Percentiles rank a stretch among this genome's conserved stretches.
Evolutionary conservation across 2,797 vertebrate genomes (phyloP).

Genomic region (Sternotherus odoratus): DNA sequence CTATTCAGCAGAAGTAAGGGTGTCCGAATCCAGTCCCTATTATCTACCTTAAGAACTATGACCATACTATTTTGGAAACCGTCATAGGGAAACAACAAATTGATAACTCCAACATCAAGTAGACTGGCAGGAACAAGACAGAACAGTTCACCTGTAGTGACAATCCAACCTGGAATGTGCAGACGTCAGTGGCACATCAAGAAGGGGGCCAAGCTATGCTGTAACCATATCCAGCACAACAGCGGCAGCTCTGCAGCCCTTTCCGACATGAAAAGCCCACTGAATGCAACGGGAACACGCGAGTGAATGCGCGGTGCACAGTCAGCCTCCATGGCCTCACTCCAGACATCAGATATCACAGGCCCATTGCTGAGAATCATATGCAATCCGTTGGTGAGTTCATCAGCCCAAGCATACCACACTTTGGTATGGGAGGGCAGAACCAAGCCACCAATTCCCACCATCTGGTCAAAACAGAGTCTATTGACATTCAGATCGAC

Average conservation of each 20-base stretch:
- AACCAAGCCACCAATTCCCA: too few relatives aligned
- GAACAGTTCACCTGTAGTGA: background rate
- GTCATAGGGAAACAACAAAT: background rate
- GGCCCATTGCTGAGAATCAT: too few relatives aligned
- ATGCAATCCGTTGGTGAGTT: too few relatives aligned
- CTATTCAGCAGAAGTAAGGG: background rate
- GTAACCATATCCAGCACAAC: background rate
- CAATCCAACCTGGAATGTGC: background rate
- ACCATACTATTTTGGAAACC: background rate
- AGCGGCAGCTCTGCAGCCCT: fast-evolving
- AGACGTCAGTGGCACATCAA: too few relatives aligned
- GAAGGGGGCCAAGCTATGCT: background rate
- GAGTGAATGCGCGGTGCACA: too few relatives aligned
- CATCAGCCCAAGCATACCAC: too few relatives aligned
- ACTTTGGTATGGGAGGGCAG: too few relatives aligned
- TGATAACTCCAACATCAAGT: background rate
- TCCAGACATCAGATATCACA: too few relatives aligned
- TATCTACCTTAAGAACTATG: background rate
- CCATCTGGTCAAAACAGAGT: too few relatives aligned
- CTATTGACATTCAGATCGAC: too few relatives aligned
- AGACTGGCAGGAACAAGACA: background rate
- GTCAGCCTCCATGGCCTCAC: background rate
- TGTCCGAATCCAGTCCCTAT: background rate
- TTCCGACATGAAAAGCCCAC: background rate
- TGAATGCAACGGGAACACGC: too few relatives aligned